A percentile compares a stretch with the other conserved stretches of the same genome.
These are phyloP conservation scores for Drosophila burlai DNA, from an alignment of 1,140 invertebrate genomes.

Conservation along the genomic window DNA sequence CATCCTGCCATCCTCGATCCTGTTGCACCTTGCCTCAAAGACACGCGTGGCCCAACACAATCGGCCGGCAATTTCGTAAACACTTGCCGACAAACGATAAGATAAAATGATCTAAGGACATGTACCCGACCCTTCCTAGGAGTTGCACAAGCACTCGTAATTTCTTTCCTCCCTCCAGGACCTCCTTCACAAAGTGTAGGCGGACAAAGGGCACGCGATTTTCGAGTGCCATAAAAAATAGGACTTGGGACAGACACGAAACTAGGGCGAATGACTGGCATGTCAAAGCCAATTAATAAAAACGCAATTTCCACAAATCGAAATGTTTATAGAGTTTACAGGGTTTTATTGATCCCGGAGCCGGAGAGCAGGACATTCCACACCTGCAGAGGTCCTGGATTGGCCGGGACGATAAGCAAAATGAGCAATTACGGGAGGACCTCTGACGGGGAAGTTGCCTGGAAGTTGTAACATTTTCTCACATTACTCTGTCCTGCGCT, in stretches of 20 bases:
- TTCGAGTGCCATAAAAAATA: slow-evolving; percentile 62
- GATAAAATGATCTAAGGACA: slow-evolving; percentile 54
- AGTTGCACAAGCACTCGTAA: slow-evolving; percentile 47
- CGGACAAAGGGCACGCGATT: slow-evolving; percentile 68
- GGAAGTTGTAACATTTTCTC: slow-evolving; percentile 78
- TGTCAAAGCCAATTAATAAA: slow-evolving; percentile 79
- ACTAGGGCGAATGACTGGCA: slow-evolving; percentile 42
- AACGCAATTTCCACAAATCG: slow-evolving; percentile 69
- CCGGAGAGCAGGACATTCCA: slow-evolving; percentile 27
- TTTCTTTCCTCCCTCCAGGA: slow-evolving; percentile 2
- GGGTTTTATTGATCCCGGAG: slow-evolving; percentile 37
- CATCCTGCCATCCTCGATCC: slow-evolving; percentile 24
- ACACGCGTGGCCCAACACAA: slow-evolving; percentile 59
- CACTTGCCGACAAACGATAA: slow-evolving; percentile 77
- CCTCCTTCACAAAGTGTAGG: slow-evolving; percentile 29
- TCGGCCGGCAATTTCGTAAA: slow-evolving; percentile 60
- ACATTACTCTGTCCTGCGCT: slow-evolving; percentile 70
- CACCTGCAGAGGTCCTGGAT: slow-evolving; percentile 61
- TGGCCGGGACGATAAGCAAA: slow-evolving; percentile 62
- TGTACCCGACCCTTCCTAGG: slow-evolving; percentile 11
- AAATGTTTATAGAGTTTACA: slow-evolving; percentile 56
- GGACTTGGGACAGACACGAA: background rate
- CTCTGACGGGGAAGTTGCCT: slow-evolving; percentile 43
- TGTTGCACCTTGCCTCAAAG: slow-evolving; percentile 55
- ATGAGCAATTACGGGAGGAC: slow-evolving; percentile 69